Evolutionary conservation across 2,888 invertebrate genomes (phyloP), one percentile per base, ranked within the genome.

Genomic region (Cataglyphis rosenhaueri): DNA sequence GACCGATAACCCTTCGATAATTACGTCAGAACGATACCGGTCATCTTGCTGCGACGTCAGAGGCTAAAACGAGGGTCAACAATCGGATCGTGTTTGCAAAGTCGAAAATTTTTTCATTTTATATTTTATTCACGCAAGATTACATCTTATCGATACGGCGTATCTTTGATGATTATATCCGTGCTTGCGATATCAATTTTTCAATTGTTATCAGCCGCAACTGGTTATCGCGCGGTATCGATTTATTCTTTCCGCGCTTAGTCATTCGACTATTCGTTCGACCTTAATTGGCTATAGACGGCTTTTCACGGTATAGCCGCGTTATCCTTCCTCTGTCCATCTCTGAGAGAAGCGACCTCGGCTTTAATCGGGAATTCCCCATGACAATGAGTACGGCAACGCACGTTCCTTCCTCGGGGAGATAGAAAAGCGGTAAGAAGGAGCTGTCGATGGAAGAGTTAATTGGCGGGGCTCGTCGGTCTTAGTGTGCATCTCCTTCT

Each of bases 271-370:
- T 52, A 61, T 76, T 66, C 65, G 75, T 59, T 59, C 82, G 52
- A 82, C 55, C 68, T 82, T 82, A 82, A 82, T 82, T 82, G 76
- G 82, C 62, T 62, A 68, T 76, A 68, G 76, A 78, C 82, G 38
- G 66, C 48, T 76, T 68, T 82, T 68, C 76, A 35, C 68, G 57
- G 61, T 52, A 25, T 12, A 61, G 21, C 25, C 59, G 57, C 12
- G 59, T 65, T 65, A 75, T 65, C 55, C 76, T 44, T 29, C 29
- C 41, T 41, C 55, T 41, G 57, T 66, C 57, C 76, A 66, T 66
- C 76, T 57, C 41, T 18, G 29, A 21, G 52, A 29, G 38, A 32
- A 55, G 57, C 57, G 55, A 57, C 15, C 68, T 41, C 66, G n/a
- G 68, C 68, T 76, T 76, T 66, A 76, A 76, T 57, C 76, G 57